Evolutionary conservation across 2,888 invertebrate species (phyloP).

Genomic region (Desoria tigrina): DNA sequence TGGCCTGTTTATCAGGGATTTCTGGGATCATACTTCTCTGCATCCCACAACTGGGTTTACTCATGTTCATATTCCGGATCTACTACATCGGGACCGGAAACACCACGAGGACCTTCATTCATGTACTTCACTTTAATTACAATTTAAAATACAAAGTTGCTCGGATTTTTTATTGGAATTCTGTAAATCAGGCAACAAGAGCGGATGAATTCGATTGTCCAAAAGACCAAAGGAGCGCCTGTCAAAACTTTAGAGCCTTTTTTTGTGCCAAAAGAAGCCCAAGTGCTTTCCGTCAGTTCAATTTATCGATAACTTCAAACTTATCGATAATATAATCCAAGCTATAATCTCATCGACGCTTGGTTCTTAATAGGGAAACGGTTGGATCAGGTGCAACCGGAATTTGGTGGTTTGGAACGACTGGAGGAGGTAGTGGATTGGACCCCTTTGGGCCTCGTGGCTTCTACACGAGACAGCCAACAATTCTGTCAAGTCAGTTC

Average conservation of each 20-base stretch:
- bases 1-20: neutral
- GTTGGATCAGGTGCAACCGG: conserved; percentile 14
- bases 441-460: neutral
- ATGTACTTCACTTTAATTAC: conserved; percentile 12
- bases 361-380: neutral
- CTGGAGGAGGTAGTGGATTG: too few species aligned
- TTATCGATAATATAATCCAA: too few species aligned
- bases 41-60: conserved; percentile 29
- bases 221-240: conserved; percentile 13
- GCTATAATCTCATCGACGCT: neutral
- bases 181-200: neutral
- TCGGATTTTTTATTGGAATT: too few species aligned
- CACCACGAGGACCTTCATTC: conserved; percentile 15
- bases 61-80: conserved; percentile 30
- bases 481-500: too few species aligned
- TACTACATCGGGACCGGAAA: conserved; percentile 26
- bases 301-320: neutral
- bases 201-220: conserved; percentile 16
- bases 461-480: neutral
- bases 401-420: neutral
- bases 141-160: too few species aligned
- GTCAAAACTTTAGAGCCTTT: conserved; percentile 16
- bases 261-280: conserved; percentile 14
- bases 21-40: conserved; percentile 19
- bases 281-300: conserved; percentile 28